Evolutionary conservation across 2,113 vertebrate genomes (phyloP), one percentile per base, ranked within the genome.

Genomic region (Micromys minutus): DNA sequence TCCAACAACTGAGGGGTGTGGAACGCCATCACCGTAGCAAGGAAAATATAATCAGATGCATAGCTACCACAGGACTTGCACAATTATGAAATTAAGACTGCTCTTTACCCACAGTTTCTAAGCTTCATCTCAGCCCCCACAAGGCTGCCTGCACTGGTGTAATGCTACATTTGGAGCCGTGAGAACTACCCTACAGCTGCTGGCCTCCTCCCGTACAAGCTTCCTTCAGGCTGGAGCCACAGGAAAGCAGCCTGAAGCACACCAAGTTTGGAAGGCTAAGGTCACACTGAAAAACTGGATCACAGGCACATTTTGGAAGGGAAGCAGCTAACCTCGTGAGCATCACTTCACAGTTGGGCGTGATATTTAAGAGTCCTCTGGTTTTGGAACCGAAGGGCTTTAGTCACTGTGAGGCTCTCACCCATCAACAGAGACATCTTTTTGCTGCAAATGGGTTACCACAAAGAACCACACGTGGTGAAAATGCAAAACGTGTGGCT

Each of bases 161-260:
- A 87, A 80, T 24, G 47, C 15, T 71, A 34, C 50, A 52, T 63
- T 59, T 71, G 42, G 16, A 94, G 47, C 39, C 86, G 47, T 13
- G 76, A 94, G 65, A 92, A 76, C 63, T 93, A 91, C 72, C 74
- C 52, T 77, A 50, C 36, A 16, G 36, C 76, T 61, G 85, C 47
- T 79, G 89, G 45, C 74, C 91, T 94, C 91, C 50, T 61, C 83
- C 76, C 86, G 45, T 52, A 93, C 9, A 17, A 50, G 0, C 50
- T 95, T 92, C 67, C 61, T 29, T 89, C 52, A 88, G 57, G 21
- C 31, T 39, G 26, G 65, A 95, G 94, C 36, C 61, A 75, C 2
- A 65, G 91, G 61, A 81, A 31, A 83, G 79, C 39, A 96, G 94
- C 95, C 92, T 89, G 59, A 93, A 74, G 89, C 45, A 19, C 87